Conservation (phyloP, 1,140 invertebrate genomes). For the Cydia amplana region DNA sequence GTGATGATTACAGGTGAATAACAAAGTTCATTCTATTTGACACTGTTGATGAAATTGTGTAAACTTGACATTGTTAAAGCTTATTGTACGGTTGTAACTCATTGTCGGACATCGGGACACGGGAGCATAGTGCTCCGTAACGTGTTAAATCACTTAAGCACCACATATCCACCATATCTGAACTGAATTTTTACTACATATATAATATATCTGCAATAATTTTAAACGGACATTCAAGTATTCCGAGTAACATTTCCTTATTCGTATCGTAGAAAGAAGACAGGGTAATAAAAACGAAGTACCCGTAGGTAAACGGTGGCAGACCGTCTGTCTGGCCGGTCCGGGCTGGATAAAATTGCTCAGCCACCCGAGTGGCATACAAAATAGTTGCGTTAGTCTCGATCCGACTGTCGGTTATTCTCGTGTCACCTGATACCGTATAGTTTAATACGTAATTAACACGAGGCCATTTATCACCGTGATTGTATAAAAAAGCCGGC, state of each 20-base stretch:
- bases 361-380: slow-evolving; percentile 57
- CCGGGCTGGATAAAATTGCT: slow-evolving; percentile 50
- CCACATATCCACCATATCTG: neutral
- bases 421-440: slow-evolving; percentile 13
- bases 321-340: slow-evolving; percentile 44
- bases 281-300: slow-evolving; percentile 58
- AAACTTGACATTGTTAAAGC: too few relatives aligned
- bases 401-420: slow-evolving; percentile 11
- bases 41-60: too few relatives aligned
- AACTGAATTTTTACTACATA: neutral
- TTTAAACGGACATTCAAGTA: neutral
- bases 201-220: slow-evolving; percentile 13
- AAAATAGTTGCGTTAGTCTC: slow-evolving; percentile 32
- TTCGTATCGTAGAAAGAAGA: slow-evolving; percentile 18
- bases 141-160: too few relatives aligned
- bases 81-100: too few relatives aligned
- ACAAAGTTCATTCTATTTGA: too few relatives aligned
- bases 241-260: slow-evolving; percentile 21
- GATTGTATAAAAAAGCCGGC: too few relatives aligned
- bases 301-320: slow-evolving; percentile 49
- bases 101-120: too few relatives aligned
- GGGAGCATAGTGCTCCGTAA: too few relatives aligned
- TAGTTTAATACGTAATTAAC: neutral
- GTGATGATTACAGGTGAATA: neutral
- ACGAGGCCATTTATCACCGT: neutral